Evolutionary conservation across 1,140 invertebrate genomes (phyloP).

Genomic region (Ridgeia piscesae): DNA sequence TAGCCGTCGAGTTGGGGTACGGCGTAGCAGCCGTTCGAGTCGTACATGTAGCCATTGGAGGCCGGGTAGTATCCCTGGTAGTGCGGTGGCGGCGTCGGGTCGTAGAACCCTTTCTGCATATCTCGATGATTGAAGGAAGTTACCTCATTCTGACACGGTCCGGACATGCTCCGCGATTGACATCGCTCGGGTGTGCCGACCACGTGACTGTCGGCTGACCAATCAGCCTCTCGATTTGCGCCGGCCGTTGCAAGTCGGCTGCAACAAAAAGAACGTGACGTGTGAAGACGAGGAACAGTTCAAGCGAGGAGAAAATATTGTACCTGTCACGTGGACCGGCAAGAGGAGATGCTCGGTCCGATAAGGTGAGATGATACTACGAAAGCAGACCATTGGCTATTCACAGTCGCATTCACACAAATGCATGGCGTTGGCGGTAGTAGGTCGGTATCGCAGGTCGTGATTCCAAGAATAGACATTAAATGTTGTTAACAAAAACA

Average conservation of each 20-base stretch:
- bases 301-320: not conserved
- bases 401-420: not conserved
- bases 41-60: conserved; percentile 13
- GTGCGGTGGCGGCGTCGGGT: not conserved
- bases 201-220: not conserved
- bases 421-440: not conserved
- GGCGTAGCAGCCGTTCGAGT: not conserved
- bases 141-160: conserved; percentile 15
- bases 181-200: not conserved
- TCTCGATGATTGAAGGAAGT: conserved; percentile 1
- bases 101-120: conserved; percentile 9
- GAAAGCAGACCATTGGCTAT: not conserved
- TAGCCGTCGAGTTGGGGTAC: not conserved
- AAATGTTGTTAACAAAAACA: not conserved
- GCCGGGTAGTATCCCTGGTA: not conserved
- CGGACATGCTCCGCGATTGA: conserved; percentile 9
- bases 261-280: not conserved
- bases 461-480: not conserved
- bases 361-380: not conserved
- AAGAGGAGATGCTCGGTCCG: not conserved
- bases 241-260: not conserved
- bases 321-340: not conserved
- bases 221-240: not conserved
- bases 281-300: not conserved
- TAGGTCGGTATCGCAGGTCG: not conserved